These are phyloP conservation scores for Sebastiscus albofasciatus DNA, from an alignment of 2,797 vertebrate species.

Conservation along the genomic window DNA sequence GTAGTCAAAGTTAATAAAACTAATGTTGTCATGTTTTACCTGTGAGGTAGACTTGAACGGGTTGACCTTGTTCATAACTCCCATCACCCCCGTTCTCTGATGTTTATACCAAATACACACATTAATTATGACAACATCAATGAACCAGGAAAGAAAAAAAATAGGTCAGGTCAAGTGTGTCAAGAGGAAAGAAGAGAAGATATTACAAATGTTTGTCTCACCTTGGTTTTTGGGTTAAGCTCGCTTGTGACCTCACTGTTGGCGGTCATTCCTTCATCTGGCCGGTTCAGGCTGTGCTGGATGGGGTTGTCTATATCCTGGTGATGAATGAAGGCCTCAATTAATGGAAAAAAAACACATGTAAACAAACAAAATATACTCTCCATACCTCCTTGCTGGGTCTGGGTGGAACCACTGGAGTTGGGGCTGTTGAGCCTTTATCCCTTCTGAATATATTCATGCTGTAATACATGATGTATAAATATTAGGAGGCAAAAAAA, in stretches of 20 bases:
- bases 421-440: background rate
- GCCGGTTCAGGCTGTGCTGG: conserved; percentile 4
- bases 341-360: background rate
- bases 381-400: conserved; percentile 52
- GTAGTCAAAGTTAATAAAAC: fast-evolving
- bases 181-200: background rate
- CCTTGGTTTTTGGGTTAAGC: conserved; percentile 27
- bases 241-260: background rate
- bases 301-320: conserved; percentile 57
- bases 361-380: background rate
- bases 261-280: background rate
- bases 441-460: conserved; percentile 66
- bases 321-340: background rate
- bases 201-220: background rate
- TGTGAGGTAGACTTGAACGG: conserved; percentile 68
- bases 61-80: conserved; percentile 71
- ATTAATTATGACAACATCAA: background rate
- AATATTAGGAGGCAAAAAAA: background rate
- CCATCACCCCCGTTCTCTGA: conserved; percentile 64
- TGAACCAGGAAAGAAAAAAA: fast-evolving
- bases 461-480: conserved; percentile 24
- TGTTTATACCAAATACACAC: background rate
- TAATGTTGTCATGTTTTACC: conserved; percentile 15
- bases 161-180: background rate
- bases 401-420: conserved; percentile 47